Conservation (phyloP, 2,113 vertebrate genomes). For the Tamias sibiricus region DNA sequence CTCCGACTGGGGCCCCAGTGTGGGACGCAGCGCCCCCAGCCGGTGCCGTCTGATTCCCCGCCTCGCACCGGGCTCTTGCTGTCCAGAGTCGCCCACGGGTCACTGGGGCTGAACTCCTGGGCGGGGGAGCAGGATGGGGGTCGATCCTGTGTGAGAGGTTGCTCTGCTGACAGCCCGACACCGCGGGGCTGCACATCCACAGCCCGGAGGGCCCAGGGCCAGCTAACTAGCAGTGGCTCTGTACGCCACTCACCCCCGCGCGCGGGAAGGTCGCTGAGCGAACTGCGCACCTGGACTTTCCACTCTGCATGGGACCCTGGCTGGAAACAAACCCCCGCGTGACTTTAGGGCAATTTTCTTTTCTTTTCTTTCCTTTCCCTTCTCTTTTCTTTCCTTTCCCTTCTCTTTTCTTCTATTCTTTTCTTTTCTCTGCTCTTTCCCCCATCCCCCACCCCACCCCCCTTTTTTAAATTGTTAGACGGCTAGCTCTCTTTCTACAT, state of each 20-base stretch:
- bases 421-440: not conserved
- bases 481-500: not conserved
- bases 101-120: too few relatives aligned
- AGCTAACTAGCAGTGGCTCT: too few relatives aligned
- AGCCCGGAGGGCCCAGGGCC: too few relatives aligned
- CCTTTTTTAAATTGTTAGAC: too few relatives aligned
- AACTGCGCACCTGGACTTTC: not conserved
- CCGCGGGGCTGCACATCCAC: too few relatives aligned
- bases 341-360: not conserved
- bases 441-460: not conserved
- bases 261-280: too few relatives aligned
- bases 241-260: too few relatives aligned
- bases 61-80: not conserved
- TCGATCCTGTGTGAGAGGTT: not conserved
- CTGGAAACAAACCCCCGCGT: too few relatives aligned
- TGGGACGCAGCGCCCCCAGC: not conserved
- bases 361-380: not conserved
- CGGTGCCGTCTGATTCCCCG: accelerated
- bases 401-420: not conserved
- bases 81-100: not conserved
- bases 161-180: not conserved
- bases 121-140: not conserved
- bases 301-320: not conserved
- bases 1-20: not conserved
- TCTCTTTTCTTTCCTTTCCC: not conserved